Evolutionary conservation across 2,797 vertebrate genomes (phyloP).

Genomic region (Acridotheres tristis): DNA sequence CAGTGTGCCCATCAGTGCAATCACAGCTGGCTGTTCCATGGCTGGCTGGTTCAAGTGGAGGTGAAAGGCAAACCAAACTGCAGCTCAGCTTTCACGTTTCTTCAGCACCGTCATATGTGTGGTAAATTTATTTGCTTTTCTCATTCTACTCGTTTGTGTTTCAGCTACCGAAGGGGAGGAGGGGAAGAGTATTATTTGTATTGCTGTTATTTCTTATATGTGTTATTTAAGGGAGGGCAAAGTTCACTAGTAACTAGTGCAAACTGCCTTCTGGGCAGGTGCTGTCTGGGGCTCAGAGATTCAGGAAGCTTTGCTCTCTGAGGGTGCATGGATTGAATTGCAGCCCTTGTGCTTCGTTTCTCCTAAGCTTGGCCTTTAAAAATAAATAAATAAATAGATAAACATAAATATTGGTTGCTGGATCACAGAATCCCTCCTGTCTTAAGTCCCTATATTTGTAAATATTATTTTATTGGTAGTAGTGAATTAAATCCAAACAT

Average conservation of each 20-base stretch:
- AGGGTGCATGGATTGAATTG: background rate
- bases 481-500: background rate
- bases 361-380: background rate
- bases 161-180: background rate
- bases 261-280: background rate
- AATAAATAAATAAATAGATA: background rate
- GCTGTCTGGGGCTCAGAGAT: background rate
- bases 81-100: background rate
- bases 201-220: background rate
- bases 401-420: background rate
- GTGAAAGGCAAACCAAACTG: background rate
- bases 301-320: background rate
- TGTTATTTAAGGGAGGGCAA: background rate
- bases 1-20: background rate
- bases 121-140: background rate
- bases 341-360: background rate
- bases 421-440: background rate
- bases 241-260: background rate
- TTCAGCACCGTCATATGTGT: accelerated
- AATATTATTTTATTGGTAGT: background rate
- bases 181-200: background rate
- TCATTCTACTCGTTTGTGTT: background rate
- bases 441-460: background rate
- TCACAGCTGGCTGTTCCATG: background rate
- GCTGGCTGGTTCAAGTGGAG: background rate